Evolutionary conservation across 2,113 vertebrate species (phyloP), one percentile per base, ranked within the genome.

Genomic region (Brachirus orientalis): DNA sequence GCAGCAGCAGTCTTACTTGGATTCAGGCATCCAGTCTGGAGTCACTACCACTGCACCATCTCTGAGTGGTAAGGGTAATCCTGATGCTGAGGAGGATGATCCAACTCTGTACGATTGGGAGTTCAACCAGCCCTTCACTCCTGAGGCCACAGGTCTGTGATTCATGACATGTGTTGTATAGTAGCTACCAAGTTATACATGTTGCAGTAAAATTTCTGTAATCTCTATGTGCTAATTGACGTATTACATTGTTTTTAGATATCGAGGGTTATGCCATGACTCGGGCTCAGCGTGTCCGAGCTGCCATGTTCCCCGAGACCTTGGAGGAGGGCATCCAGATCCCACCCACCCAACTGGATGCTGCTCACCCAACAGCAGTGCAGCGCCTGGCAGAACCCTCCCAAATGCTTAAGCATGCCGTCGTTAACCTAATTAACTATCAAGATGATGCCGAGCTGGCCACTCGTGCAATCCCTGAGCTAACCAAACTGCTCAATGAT

Each of bases 261-360:
- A 96, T 98, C 10, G 98, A 99, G 63, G 96, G 98, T 6, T 99
- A 97, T 38, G 98, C 98, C n/a, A 98, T 99, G 98, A 99, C 98
- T 2, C 92, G 98, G 58, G 98, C 98, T 47, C 98, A 99, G 92
- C 92, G 98, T 8, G 97, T 99, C 5, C 95, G 98, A 28, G 98
- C 98, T 6, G 98, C 98, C 48, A 99, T 99, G 98, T 99, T 99
- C 61, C 98, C 98, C 0, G 98, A 99, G 92, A 99, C 98, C 0
- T 72, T 99, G 84, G 98, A 99, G 65, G 98, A 99, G 87, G 96
- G 96, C 68, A 94, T 98, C 92, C 98, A 98, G 83, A 98, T 99
- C 66, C 95, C 95, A 1, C 96, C 97, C 3, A 96, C 97, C 0
- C 97, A 98, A 72, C 95, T 99, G 41, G 97, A 99, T 74, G 94